Percentiles rank a stretch among this genome's conserved stretches.
phyloP scores from a whole-genome alignment of 2,113 vertebrate genomes.

The Malurus elegans region DNA sequence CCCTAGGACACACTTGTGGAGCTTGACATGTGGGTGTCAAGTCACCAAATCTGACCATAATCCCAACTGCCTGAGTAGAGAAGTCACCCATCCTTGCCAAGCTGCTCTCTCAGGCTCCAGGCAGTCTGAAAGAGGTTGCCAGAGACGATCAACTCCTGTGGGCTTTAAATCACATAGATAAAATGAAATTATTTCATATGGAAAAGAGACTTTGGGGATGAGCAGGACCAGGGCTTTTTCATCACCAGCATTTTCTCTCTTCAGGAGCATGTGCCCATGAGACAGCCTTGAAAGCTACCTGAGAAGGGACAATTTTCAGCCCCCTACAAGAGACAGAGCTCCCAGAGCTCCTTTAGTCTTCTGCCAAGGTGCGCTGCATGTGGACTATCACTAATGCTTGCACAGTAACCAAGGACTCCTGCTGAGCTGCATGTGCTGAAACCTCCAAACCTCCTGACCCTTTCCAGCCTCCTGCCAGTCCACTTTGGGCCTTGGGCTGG shows the following conservation, averaged over 20 bases:
- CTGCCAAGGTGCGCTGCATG: fast-evolving
- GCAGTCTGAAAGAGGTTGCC: not conserved
- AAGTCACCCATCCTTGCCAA: not conserved
- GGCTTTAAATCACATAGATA: not conserved
- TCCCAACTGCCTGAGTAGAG: not conserved
- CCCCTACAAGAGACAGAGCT: not conserved
- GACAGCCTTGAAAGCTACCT: not conserved
- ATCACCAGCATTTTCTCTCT: not conserved
- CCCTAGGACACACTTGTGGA: not conserved
- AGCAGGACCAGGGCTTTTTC: not conserved
- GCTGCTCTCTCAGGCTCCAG: not conserved
- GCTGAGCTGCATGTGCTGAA: not conserved
- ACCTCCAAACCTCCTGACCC: not conserved
- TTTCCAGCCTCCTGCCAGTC: not conserved
- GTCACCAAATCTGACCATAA: not conserved
- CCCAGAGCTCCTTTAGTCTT: not conserved
- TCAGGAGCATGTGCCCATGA: not conserved
- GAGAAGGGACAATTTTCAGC: not conserved
- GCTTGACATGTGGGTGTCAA: fast-evolving
- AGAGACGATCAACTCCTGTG: not conserved
- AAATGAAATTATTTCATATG: not conserved
- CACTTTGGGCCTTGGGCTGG: not conserved
- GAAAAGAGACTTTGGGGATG: not conserved
- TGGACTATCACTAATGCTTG: not conserved
- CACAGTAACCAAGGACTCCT: not conserved